Conservation (phyloP, 1,140 invertebrate genomes). For the Drosophila bocqueti region DNA sequence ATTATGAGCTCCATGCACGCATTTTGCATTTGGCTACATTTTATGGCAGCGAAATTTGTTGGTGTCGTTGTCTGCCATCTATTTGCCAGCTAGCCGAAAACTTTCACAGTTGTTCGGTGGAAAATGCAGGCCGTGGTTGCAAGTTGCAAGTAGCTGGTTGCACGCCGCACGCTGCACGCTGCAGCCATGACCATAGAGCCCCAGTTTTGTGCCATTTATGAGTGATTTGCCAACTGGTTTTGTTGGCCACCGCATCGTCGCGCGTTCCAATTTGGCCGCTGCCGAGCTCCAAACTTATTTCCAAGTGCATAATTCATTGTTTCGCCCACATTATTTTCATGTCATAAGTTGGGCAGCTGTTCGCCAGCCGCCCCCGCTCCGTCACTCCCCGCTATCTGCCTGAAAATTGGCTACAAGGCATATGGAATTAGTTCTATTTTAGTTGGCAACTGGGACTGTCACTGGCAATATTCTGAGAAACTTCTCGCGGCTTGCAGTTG, state of each 20-base stretch:
- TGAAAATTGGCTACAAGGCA: conserved; percentile 74
- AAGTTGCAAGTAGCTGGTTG: conserved; percentile 19
- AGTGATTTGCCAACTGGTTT: conserved; percentile 78
- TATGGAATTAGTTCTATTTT: conserved; percentile 78
- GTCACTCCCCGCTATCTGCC: background rate
- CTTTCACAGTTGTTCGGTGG: conserved; percentile 39
- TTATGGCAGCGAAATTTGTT: conserved; percentile 77
- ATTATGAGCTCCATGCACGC: conserved; percentile 80
- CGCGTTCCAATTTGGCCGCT: conserved; percentile 65
- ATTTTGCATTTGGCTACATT: conserved; percentile 74
- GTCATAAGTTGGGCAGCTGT: conserved; percentile 75
- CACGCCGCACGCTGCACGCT: conserved; percentile 8
- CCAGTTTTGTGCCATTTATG: conserved; percentile 70
- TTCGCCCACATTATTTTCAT: conserved; percentile 81
- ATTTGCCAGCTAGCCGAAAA: conserved; percentile 74
- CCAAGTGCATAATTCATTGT: conserved; percentile 83
- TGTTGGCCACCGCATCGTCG: conserved; percentile 52
- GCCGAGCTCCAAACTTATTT: conserved; percentile 74
- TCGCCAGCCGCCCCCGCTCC: conserved; percentile 6
- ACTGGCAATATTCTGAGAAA: conserved; percentile 61
- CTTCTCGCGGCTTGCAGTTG: conserved; percentile 48
- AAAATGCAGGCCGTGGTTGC: conserved; percentile 24
- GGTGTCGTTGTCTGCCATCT: conserved; percentile 61
- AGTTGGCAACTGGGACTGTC: conserved; percentile 57
- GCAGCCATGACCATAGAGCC: conserved; percentile 32